phyloP scores from a whole-genome alignment of 2,888 invertebrate species.

The Vandiemenella viatica region DNA sequence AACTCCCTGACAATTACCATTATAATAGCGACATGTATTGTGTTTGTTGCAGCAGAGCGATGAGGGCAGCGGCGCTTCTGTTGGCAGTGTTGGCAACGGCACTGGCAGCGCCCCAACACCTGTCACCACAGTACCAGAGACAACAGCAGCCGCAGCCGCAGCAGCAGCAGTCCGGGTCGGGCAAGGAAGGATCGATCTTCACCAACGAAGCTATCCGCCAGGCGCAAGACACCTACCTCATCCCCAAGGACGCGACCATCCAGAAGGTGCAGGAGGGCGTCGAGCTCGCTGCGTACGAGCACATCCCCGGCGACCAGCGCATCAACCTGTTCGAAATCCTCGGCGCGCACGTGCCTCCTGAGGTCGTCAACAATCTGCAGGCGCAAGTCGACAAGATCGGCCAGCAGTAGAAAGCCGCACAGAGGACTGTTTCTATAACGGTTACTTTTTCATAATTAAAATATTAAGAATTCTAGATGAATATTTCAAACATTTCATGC shows the following conservation, averaged over 20 bases:
- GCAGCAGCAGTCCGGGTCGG: background rate
- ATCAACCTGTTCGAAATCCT: conserved; percentile 72
- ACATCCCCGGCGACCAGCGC: conserved; percentile 69
- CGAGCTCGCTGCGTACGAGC: conserved; percentile 71
- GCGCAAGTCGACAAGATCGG: conserved; percentile 74
- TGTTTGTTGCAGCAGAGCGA: too few species aligned
- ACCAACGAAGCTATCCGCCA: conserved; percentile 76
- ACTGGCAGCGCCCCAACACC: background rate
- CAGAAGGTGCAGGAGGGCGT: conserved; percentile 78
- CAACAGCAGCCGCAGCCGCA: background rate
- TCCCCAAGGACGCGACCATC: conserved; percentile 73
- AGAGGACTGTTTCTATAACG: too few species aligned
- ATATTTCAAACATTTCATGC: too few species aligned
- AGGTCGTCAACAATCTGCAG: conserved; percentile 78
- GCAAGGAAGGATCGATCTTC: conserved; percentile 57
- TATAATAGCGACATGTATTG: too few species aligned
- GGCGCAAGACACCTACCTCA: conserved; percentile 70
- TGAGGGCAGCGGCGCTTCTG: background rate
- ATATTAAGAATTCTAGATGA: too few species aligned
- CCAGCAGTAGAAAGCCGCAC: conserved; percentile 17
- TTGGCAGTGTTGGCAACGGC: background rate
- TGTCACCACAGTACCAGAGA: background rate
- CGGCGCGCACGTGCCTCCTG: conserved; percentile 71
- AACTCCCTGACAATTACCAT: too few species aligned
- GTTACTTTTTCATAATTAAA: too few species aligned